Evolutionary conservation across 64 coral and sea anemone species (phyloP), one percentile per base, ranked within the genome.

Genomic region (Pocillopora damicornis): DNA sequence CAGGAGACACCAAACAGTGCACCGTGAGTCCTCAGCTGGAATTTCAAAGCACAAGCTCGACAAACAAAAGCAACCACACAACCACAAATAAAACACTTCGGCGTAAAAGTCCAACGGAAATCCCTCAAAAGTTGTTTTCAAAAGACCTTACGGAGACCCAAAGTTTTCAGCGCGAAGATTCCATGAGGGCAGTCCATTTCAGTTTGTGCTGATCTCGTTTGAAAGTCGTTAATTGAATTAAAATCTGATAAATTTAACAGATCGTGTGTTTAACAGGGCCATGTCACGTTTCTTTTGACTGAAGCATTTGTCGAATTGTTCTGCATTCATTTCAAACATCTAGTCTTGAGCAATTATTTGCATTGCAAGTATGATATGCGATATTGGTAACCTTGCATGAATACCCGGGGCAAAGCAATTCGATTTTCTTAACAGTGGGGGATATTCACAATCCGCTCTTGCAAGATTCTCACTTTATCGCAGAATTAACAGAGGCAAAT

Each of bases 21-120:
- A 1, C 18, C 0, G 18, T 11, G n/a, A 6, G 13, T 9, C 64
- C 80, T 85, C 81, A 85, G 81, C 81, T 85, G 81, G 81, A 42
- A 72, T 67, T 63, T 83, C 34, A 69, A 51, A 38, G 60, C 36
- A 35, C 18, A 69, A 36, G 35, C 62, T 22, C 62, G 67, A 51
- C 80, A 35, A 69, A 83, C 35, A 18, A 11, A 20, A 13, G 11
- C 56, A 79, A 79, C 62, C 80, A 37, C 62, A 66, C 9, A 66
- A 83, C 35, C 61, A 83, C n/a, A 71, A 85, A 85, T 66, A 85
- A 72, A 85, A 58, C 81, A 85, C 81, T 85, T 42, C 65, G 81
- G 16, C 15, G 13, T 37, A 57, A 71, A 72, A 85, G 20, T 5
- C 36, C 18, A 85, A 85, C 81, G 81, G 81, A 85, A 85, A 85